phyloP scores from a whole-genome alignment of 1,140 invertebrate species.

The Chironomus striatipennis region DNA sequence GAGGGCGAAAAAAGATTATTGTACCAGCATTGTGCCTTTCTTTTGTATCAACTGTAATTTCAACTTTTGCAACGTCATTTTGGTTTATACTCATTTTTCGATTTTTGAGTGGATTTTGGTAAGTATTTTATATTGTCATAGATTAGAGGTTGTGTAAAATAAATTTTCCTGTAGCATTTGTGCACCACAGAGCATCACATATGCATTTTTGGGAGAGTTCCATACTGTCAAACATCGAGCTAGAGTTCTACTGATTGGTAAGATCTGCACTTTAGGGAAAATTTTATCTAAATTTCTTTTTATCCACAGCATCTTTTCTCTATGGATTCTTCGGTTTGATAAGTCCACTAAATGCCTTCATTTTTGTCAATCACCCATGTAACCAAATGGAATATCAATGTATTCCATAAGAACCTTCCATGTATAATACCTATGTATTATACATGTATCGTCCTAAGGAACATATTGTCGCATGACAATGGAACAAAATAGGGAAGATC shows the following conservation, averaged over 20 bases:
- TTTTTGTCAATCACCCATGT: neutral
- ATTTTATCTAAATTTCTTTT: neutral
- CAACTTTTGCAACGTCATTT: slow-evolving; percentile 43
- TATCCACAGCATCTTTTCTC: neutral
- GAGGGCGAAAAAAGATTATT: slow-evolving; percentile 39
- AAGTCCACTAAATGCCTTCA: neutral
- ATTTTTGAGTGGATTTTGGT: slow-evolving; percentile 50
- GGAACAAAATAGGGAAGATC: too few relatives aligned
- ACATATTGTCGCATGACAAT: too few relatives aligned
- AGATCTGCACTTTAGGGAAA: neutral
- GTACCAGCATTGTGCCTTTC: slow-evolving; percentile 44
- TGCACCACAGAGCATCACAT: neutral
- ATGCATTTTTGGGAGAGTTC: slow-evolving; percentile 1
- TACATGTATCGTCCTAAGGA: too few relatives aligned
- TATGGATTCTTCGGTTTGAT: neutral
- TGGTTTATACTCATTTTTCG: slow-evolving; percentile 45
- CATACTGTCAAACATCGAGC: neutral
- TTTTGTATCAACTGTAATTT: slow-evolving; percentile 42
- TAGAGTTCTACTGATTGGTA: neutral
- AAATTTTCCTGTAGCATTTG: neutral
- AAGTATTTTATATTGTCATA: slow-evolving; percentile 31
- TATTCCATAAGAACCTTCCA: too few relatives aligned
- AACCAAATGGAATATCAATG: too few relatives aligned
- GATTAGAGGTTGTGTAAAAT: neutral
- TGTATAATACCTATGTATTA: too few relatives aligned